These are phyloP conservation scores for Euclidia mi DNA, from an alignment of 2,888 invertebrate genomes.

Conservation along the genomic window DNA sequence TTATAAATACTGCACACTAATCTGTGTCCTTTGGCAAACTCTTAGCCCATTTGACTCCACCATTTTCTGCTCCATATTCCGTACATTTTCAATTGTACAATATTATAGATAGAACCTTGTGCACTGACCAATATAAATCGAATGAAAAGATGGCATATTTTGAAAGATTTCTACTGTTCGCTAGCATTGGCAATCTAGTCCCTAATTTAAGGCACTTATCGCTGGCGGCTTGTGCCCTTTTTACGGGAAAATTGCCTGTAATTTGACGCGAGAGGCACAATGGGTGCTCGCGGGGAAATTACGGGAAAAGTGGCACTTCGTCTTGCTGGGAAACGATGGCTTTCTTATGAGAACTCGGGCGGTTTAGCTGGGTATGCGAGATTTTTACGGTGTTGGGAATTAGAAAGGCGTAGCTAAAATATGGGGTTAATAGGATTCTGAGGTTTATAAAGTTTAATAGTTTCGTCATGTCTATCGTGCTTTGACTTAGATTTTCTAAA, in stretches of 20 bases:
- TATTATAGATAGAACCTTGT: no score
- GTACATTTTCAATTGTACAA: no score
- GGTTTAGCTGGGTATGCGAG: slow-evolving; percentile 1
- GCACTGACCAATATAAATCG: not conserved
- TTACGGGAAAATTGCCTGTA: slow-evolving; percentile 54
- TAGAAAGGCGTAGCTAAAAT: no score
- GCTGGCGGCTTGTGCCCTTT: slow-evolving; percentile 46
- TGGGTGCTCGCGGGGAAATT: slow-evolving; percentile 47
- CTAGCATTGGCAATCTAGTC: slow-evolving; percentile 45
- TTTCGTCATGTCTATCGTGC: no score
- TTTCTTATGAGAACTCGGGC: slow-evolving; percentile 23
- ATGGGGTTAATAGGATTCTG: no score
- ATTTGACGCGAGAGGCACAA: slow-evolving; percentile 53
- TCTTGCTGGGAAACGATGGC: slow-evolving; percentile 36
- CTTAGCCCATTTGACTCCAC: no score
- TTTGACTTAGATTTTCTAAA: no score
- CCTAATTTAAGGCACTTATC: slow-evolving; percentile 47
- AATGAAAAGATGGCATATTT: slow-evolving; percentile 15
- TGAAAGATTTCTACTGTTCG: slow-evolving; percentile 1
- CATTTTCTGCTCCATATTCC: no score
- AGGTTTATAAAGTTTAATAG: no score
- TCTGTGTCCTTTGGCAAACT: no score
- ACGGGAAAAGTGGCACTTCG: slow-evolving; percentile 53
- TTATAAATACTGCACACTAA: no score
- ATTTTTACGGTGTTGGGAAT: slow-evolving; percentile 5